Conservation (phyloP, 92 coral and sea anemone genomes). For the Parazoanthus swiftii region DNA sequence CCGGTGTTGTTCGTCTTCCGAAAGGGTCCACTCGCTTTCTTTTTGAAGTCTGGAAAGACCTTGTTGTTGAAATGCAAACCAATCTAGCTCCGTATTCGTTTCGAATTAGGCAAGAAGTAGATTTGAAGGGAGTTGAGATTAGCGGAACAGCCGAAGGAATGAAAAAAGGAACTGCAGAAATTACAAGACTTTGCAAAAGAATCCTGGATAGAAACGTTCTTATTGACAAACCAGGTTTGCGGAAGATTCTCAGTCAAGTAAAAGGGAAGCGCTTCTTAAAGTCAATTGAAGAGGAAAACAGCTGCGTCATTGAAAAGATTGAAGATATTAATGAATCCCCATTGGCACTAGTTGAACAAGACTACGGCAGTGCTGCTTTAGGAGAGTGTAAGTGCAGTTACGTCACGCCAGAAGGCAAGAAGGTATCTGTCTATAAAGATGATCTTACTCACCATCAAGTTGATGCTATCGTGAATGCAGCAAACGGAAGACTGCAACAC, state of each 20-base stretch:
- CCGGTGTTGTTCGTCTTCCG: not conserved
- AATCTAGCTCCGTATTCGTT: conserved; percentile 13
- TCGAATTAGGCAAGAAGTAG: conserved; percentile 13
- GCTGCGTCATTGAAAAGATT: conserved; percentile 40
- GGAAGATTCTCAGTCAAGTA: conserved; percentile 33
- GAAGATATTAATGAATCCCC: not conserved
- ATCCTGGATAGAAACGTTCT: conserved; percentile 24
- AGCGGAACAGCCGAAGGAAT: conserved; percentile 20
- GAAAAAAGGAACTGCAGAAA: not conserved
- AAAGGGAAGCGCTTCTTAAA: conserved; percentile 37
- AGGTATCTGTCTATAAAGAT: conserved; percentile 55
- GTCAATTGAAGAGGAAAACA: conserved; percentile 48
- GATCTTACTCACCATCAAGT: conserved; percentile 59
- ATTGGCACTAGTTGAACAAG: not conserved
- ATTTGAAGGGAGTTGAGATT: conserved; percentile 10
- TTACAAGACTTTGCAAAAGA: not conserved
- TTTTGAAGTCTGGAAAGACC: conserved; percentile 1
- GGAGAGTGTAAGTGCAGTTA: conserved; percentile 30
- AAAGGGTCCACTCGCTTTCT: conserved; percentile 22
- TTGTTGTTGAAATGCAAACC: not conserved
- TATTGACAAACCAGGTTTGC: conserved; percentile 50
- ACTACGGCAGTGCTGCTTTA: not conserved
- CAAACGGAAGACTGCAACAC: conserved; percentile 55
- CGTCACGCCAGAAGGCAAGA: conserved; percentile 25
- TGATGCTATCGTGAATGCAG: conserved; percentile 71